Conservation (phyloP, 2,888 invertebrate species). For the Eupithecia centaureata region DNA sequence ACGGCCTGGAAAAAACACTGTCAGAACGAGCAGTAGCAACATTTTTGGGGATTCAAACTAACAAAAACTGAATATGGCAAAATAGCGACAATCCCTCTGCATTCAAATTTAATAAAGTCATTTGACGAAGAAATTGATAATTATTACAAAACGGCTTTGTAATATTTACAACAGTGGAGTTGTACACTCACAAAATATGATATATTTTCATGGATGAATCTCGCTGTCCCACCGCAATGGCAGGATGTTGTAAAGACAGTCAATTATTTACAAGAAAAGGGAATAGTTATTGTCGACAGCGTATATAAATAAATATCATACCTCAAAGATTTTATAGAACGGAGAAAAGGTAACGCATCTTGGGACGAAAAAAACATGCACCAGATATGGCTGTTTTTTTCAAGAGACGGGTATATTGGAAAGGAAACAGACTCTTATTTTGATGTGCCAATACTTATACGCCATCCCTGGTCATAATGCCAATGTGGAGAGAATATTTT, state of each 20-base stretch:
- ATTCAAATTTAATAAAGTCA: too few species aligned
- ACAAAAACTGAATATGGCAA: too few species aligned
- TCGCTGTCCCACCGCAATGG: background rate
- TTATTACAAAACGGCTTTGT: slow-evolving; percentile 20
- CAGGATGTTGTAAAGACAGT: background rate
- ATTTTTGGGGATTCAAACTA: too few species aligned
- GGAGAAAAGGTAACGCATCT: too few species aligned
- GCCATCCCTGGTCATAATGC: background rate
- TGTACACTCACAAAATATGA: slow-evolving; percentile 19
- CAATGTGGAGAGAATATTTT: background rate
- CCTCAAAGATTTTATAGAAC: too few species aligned
- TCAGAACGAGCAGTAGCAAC: too few species aligned
- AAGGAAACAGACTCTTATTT: background rate
- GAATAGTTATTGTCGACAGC: too few species aligned
- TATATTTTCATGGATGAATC: slow-evolving; percentile 13
- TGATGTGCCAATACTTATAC: background rate
- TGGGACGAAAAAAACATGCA: too few species aligned
- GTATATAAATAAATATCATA: too few species aligned
- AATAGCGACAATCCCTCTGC: too few species aligned
- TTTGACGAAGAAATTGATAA: slow-evolving; percentile 11
- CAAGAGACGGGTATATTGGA: background rate
- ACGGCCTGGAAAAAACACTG: too few species aligned
- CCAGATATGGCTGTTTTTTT: background rate
- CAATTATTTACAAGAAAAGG: background rate
- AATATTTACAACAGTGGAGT: slow-evolving; percentile 24